These are phyloP conservation scores for Tachypleus tridentatus DNA, from an alignment of 1,140 invertebrate genomes.

Conservation along the genomic window DNA sequence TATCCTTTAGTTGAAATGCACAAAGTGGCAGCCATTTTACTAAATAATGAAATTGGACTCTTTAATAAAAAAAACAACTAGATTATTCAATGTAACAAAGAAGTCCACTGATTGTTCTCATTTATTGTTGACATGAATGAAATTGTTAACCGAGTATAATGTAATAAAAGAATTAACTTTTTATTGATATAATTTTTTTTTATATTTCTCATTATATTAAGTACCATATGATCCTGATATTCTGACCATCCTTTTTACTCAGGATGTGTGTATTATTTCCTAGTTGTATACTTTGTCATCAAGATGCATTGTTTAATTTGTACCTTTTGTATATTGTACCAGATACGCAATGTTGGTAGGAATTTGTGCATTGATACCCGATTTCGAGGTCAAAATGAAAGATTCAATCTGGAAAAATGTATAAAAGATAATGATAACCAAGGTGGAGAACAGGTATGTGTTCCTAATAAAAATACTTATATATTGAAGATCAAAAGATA, in stretches of 20 bases:
- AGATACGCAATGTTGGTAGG: constrained; percentile 53
- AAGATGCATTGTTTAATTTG: constrained; percentile 7
- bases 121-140: too few species aligned
- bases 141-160: too few species aligned
- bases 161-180: background rate
- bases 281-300: background rate
- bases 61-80: too few species aligned
- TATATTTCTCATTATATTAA: background rate
- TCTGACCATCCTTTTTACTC: background rate
- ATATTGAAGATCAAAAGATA: too few species aligned
- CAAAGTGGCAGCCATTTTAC: too few species aligned
- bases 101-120: too few species aligned
- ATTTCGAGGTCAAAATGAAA: constrained; percentile 48
- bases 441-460: constrained; percentile 41
- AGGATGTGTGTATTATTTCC: background rate
- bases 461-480: too few species aligned
- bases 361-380: constrained; percentile 66
- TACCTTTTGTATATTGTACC: background rate
- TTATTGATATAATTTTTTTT: background rate
- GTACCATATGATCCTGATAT: background rate
- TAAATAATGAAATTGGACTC: too few species aligned
- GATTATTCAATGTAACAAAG: too few species aligned
- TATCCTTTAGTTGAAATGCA: too few species aligned
- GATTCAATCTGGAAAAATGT: constrained; percentile 50
- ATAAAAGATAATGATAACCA: constrained; percentile 42